These are phyloP conservation scores for Bolinopsis microptera DNA, from an alignment of 37 sponge, comb jelly and placozoan genomes.

Conservation along the genomic window DNA sequence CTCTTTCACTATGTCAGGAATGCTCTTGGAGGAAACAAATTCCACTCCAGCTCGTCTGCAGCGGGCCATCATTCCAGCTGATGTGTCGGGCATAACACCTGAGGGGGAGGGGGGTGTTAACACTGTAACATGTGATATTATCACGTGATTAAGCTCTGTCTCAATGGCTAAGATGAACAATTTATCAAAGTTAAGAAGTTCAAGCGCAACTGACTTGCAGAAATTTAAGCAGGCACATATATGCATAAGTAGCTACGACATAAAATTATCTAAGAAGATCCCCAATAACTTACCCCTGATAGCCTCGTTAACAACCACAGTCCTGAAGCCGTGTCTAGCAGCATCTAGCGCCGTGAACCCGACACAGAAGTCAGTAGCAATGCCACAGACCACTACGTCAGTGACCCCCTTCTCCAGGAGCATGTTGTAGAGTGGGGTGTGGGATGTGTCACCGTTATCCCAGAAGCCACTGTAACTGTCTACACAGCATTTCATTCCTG, in stretches of 20 bases:
- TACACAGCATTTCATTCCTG: constrained; percentile 28
- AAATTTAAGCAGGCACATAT: no score
- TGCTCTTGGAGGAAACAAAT: background rate
- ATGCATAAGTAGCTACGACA: no score
- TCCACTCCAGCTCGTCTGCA: constrained; percentile 1
- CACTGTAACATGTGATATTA: background rate
- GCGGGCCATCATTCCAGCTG: background rate
- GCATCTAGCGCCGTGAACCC: constrained; percentile 63
- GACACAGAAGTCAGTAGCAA: constrained; percentile 60
- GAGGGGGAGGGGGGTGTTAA: background rate
- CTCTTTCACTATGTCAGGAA: background rate
- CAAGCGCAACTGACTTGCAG: no score
- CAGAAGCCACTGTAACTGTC: constrained; percentile 64
- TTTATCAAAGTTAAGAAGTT: no score
- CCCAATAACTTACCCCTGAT: constrained; percentile 39
- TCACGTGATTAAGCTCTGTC: no score
- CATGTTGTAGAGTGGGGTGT: constrained; percentile 41
- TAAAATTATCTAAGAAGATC: no score
- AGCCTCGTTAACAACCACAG: constrained; percentile 21
- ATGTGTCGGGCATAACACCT: constrained; percentile 8
- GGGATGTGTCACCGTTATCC: constrained; percentile 65
- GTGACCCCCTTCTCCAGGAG: constrained; percentile 10
- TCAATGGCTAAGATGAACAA: no score
- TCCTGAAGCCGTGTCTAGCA: constrained; percentile 58
- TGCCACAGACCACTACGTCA: constrained; percentile 45